Base-by-base conservation (phyloP, 2,888 invertebrate genomes). In the Mesorhabditis spiculigera region DNA sequence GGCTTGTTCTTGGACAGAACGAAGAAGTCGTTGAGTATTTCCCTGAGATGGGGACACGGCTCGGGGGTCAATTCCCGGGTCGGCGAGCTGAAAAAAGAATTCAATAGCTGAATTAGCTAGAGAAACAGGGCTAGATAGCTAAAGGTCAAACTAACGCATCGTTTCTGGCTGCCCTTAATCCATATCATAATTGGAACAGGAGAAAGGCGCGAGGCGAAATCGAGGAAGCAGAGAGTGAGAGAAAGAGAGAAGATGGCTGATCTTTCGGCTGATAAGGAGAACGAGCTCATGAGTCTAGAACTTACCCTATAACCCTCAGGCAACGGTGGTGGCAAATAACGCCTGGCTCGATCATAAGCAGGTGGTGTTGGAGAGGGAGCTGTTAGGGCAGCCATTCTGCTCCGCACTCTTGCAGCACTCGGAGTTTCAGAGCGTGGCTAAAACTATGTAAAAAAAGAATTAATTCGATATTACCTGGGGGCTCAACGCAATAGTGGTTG, bases 301-400 rank as follows among this genome's bases (percentile, higher is more conserved):
- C 74, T 67, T 43, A 85, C 84, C 73, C 79, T 68, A 70, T 81
- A 80, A 44, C 85, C 85, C 3, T 82, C 78, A 10, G 85, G 85
- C 42, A 85, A 70, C 16, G 82, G 78, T 3, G 85, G 81, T 8
- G 85, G 85, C 68, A 82, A 79, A 74, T 84, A 85, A 5, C 78
- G 73, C 50, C 79, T 71, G 5, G 85, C 85, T 13, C 78, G 66
- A 42, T 81, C 80, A 65, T 85, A 85, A 5, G 81, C 76, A n/a
- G 77, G 75, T 4, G 85, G 85, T 41, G 82, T 77, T 3, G 85
- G 85, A n/a, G 79, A 79, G 6, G 76, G 73, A n/a, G 79, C 78
- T 0, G 81, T 78, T 4, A 76, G 71, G 28, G 75, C 58, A 4
- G 76, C 76, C 61, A 80, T 80, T 45, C 75, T 75, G n/a, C 73